A percentile compares a stretch with the other conserved stretches of the same genome.
Evolutionary conservation across 2,113 vertebrate species (phyloP).

Genomic region (Beaufortia kweichowensis): DNA sequence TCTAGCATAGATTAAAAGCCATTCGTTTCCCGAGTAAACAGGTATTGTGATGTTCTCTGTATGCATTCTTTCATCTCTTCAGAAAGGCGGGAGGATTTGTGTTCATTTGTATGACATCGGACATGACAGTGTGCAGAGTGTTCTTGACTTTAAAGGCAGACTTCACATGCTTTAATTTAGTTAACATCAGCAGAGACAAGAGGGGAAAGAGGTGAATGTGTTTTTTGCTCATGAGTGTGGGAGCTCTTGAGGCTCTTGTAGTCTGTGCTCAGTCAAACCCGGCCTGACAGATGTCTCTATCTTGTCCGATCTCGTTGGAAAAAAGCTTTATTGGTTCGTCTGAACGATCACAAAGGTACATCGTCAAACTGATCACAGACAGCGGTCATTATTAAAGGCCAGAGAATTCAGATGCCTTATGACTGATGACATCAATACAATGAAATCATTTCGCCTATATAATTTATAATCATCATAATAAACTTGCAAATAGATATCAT

Average conservation of each 20-base stretch:
- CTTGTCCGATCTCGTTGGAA: conserved; percentile 70
- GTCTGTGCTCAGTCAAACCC: conserved; percentile 66
- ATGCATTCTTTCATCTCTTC: conserved; percentile 51
- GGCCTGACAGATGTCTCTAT: conserved; percentile 74
- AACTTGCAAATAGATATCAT: no score
- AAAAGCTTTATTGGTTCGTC: conserved; percentile 66
- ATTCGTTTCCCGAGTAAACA: conserved; percentile 75
- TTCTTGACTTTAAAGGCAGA: conserved; percentile 64
- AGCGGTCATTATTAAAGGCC: conserved; percentile 6
- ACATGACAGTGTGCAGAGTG: conserved; percentile 68
- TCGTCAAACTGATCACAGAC: conserved; percentile 56
- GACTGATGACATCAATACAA: conserved; percentile 8
- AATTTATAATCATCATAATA: neutral
- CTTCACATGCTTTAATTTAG: conserved; percentile 74
- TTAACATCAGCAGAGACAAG: conserved; percentile 73
- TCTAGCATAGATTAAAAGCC: conserved; percentile 80
- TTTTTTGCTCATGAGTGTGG: conserved; percentile 51
- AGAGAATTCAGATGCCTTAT: neutral
- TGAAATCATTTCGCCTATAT: neutral
- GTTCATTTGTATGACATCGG: conserved; percentile 65
- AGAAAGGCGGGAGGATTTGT: conserved; percentile 49
- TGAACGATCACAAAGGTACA: conserved; percentile 59
- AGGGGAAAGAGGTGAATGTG: conserved; percentile 56
- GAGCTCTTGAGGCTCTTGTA: conserved; percentile 64
- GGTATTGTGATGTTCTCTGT: conserved; percentile 42